Base-by-base conservation (phyloP, 2,797 vertebrate species). In the Vireo griseus region DNA sequence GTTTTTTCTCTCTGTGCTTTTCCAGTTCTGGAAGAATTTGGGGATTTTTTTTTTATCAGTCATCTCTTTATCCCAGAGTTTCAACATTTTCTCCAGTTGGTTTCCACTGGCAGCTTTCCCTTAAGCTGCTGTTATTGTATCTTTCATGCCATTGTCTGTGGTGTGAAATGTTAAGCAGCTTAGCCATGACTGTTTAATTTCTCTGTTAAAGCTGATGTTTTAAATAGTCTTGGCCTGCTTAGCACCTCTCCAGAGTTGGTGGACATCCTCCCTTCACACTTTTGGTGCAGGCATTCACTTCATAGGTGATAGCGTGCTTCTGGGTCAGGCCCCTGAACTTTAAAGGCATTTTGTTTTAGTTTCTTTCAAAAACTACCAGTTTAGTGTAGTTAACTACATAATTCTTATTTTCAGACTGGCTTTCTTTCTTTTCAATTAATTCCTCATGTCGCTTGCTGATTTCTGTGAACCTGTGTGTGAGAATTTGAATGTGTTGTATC, bases 181-280 rank as follows among this genome's bases (percentile, higher is more conserved):
- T 94, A 94, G 50, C 82, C n/a, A 40, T 48, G 44, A 86, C 76
- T 94, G 31, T 86, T 92, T 94, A 95, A 94, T 94, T 96, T 94
- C 67, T 73, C 72, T 77, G 24, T 82, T 90, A 74, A 80, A 92
- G 72, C 55, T 24, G 4, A 11, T 71, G 58, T 55, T 91, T 91
- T 90, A 73, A 86, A 66, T 80, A 72, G 85, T 44, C 14, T 90
- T 88, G 62, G 62, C 83, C 80, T 86, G 73, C 68, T 65, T 92
- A 91, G 62, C 69, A 58, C 66, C 50, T 92, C 57, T 86, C 79
- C 19, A 28, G 33, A 86, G 35, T 86, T 90, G 65, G 72, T 86
- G 76, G 72, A 18, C 75, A 54, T 88, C 42, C 6, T 89, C 45
- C 65, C 6, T 9, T 87, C 61, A 28, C 19, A 13, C 21, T 80